Base-by-base conservation (phyloP, 92 coral and sea anemone genomes). In the Montipora capitata region DNA sequence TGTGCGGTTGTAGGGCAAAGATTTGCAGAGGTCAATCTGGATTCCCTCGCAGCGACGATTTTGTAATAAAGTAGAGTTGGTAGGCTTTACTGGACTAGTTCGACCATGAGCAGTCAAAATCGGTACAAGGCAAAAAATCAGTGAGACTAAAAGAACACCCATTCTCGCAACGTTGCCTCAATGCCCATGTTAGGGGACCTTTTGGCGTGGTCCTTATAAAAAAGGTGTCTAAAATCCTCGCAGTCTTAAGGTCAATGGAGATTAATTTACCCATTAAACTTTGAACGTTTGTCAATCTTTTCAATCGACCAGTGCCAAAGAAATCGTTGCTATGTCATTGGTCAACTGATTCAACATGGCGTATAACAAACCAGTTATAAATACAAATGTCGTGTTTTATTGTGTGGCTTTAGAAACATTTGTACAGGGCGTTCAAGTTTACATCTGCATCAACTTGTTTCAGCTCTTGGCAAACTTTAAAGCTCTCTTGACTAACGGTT, bases 1-100 rank as follows among this genome's bases (percentile, higher is more conserved):
- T 15, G 93, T 89, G 57, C 57, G 56, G 56, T 92, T 85, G 64
- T 89, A 92, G 3, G 92, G 89, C 68, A 85, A 68, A 40, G 82
- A 39, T 35, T 70, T 89, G 64, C 92, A 88, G 18, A 58, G 72
- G 42, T 80, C 77, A 76, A 89, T 76, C 9, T 80, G 78, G 20
- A 92, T 84, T 40, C 27, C 48, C 77, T 82, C 84, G 39, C 92
- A 88, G 13, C 35, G 35, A 48, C 10, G 52, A 5, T 10, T 11
- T 15, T 44, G 59, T 42, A 4, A 51, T 7, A 44, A 12, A 8
- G 9, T 16, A 4, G 12, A 10, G 40, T 16, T 42, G 43, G 42
- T 11, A 9, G 82, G 71, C 61, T 65, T 44, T 13, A 76, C 85
- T 54, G 61, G 61, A 54, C 10, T 12, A 54, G 61, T 54, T 12